These are phyloP conservation scores for Drosophila erecta DNA, from an alignment of 1,140 invertebrate species.

Conservation along the genomic window DNA sequence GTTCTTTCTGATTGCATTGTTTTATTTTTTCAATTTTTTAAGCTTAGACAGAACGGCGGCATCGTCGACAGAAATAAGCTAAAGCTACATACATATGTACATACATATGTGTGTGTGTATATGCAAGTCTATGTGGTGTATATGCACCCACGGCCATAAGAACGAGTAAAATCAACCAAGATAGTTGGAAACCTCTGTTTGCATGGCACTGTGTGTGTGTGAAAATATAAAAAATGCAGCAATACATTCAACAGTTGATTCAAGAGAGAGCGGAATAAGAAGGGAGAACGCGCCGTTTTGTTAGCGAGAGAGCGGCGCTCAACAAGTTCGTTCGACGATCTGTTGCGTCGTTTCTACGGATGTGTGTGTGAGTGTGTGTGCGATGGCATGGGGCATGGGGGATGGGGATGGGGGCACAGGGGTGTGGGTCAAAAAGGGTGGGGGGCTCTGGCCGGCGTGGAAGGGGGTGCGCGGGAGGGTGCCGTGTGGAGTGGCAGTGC, in stretches of 20 bases:
- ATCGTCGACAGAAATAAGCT: constrained; percentile 54
- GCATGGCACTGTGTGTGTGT: constrained; percentile 6
- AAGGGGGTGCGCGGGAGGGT: neutral
- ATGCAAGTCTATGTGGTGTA: constrained; percentile 17
- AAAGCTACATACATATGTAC: constrained; percentile 3
- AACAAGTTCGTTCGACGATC: constrained; percentile 73
- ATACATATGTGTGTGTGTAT: no score
- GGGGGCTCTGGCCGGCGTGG: neutral
- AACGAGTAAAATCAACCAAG: constrained; percentile 38
- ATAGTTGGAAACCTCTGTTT: constrained; percentile 12
- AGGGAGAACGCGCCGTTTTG: neutral
- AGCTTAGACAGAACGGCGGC: constrained; percentile 60
- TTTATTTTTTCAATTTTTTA: constrained; percentile 45
- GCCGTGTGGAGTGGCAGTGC: constrained; percentile 56
- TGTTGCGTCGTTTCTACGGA: constrained; percentile 37
- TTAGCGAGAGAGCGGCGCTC: constrained; percentile 38
- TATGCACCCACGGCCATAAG: constrained; percentile 63
- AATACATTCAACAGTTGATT: constrained; percentile 80
- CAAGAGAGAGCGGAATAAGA: constrained; percentile 20
- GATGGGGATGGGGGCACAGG: constrained; percentile 5
- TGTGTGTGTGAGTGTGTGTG: constrained; percentile 8
- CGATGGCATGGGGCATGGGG: neutral
- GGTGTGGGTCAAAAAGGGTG: constrained; percentile 21
- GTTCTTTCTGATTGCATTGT: neutral
- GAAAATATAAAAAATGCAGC: constrained; percentile 57